phyloP scores from a whole-genome alignment of 2,888 invertebrate genomes.

The Melipona bicolor region DNA sequence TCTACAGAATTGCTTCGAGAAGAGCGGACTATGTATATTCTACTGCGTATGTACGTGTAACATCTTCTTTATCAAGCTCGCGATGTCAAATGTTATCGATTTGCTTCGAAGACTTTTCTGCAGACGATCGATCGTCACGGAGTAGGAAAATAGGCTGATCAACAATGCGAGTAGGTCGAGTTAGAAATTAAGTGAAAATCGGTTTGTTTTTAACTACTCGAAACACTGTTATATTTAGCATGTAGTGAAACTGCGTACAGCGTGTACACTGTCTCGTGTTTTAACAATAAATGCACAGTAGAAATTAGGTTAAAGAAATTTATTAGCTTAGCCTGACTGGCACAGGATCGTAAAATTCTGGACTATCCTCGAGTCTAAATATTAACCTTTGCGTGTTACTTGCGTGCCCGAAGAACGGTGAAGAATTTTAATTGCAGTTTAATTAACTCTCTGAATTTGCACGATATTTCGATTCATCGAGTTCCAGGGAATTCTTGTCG shows the following conservation, averaged over 20 bases:
- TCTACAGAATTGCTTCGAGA: slow-evolving; percentile 5
- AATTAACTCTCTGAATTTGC: not conserved
- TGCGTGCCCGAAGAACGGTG: not conserved
- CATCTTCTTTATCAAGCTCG: slow-evolving; percentile 48
- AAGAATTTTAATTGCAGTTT: not conserved
- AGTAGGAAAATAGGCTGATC: not conserved
- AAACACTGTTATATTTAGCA: not conserved
- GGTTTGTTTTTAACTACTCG: too few relatives aligned
- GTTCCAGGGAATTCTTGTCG: too few relatives aligned
- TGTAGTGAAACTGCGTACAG: not conserved
- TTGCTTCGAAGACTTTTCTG: slow-evolving; percentile 25
- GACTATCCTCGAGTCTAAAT: not conserved
- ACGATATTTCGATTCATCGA: too few relatives aligned
- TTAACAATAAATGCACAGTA: not conserved
- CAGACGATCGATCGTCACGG: not conserved
- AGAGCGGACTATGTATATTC: not conserved
- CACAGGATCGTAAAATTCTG: not conserved
- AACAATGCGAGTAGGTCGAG: not conserved
- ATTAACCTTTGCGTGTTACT: not conserved
- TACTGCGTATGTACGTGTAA: slow-evolving; percentile 6
- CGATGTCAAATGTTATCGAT: slow-evolving; percentile 73
- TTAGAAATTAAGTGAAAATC: too few relatives aligned
- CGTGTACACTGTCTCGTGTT: not conserved
- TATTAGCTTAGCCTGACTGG: slow-evolving; percentile 1
- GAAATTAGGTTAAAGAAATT: not conserved